phyloP scores from a whole-genome alignment of 2,888 invertebrate genomes.

The Cheilosia vernalis region DNA sequence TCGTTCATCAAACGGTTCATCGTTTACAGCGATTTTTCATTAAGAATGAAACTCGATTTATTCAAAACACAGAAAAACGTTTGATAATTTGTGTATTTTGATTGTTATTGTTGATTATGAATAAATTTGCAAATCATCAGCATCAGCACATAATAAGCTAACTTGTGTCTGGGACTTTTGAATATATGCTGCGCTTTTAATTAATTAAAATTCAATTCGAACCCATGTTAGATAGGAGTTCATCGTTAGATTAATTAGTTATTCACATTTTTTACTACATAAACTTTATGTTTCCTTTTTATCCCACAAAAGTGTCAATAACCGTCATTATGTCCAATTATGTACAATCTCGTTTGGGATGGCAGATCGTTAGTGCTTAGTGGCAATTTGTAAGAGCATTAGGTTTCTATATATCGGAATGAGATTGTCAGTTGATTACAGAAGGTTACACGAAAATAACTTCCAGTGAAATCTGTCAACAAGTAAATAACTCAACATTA shows the following conservation, averaged over 20 bases:
- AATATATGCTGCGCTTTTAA: slow-evolving; percentile 24
- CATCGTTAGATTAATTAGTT: slow-evolving; percentile 24
- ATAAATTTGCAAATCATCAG: slow-evolving; percentile 60
- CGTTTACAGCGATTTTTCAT: not conserved
- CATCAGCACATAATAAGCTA: not conserved
- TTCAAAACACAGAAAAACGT: slow-evolving; percentile 10
- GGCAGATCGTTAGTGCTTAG: not conserved
- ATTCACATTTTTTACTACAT: slow-evolving; percentile 32
- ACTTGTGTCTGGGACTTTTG: not conserved
- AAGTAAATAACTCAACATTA: slow-evolving; percentile 4
- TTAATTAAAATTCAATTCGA: slow-evolving; percentile 27
- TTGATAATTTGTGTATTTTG: slow-evolving; percentile 32
- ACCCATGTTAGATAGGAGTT: not conserved
- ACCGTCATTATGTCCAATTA: slow-evolving; percentile 16
- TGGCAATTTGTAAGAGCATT: not conserved
- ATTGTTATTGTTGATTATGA: slow-evolving; percentile 55
- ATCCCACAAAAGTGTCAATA: slow-evolving; percentile 7
- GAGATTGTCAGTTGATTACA: not conserved
- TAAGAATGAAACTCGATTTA: not conserved
- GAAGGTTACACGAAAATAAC: slow-evolving; percentile 6
- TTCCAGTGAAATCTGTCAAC: not conserved
- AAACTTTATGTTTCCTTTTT: not conserved
- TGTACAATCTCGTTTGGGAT: not conserved
- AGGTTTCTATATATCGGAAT: not conserved
- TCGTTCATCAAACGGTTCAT: not conserved